Base-by-base conservation (phyloP, 2,797 vertebrate genomes). In the Danio jaintianensis region DNA sequence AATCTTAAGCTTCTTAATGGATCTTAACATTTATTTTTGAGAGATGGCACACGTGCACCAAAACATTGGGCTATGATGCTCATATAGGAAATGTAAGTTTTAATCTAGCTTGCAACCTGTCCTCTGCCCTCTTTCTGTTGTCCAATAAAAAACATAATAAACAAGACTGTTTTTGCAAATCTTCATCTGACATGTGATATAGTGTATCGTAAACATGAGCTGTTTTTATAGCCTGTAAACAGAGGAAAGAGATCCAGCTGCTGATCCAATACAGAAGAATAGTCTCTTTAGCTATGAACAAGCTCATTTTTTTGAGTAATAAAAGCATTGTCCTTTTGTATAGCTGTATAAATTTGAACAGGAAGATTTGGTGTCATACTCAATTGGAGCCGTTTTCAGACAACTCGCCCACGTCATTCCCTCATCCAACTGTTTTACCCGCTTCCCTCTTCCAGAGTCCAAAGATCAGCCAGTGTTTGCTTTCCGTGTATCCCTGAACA, bases 401-500 rank as follows among this genome's bases (percentile, higher is more conserved):
- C 58, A 56, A 79, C 45, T 1, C 58, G 69, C 70, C 83, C 73
- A 79, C 85, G 84, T 81, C 50, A 83, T 84, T 85, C 53, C 72
- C 62, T 88, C 87, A 89, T 89, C 87, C 79, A 61, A 83, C 86
- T 81, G 29, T 62, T 80, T 72, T 76, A 64, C 85, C 82, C 62
- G 75, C 66, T 38, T 78, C 59, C 68, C 29, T 74, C 22, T 45
- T 20, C 10, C 70, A 40, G 84, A 85, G 92, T 94, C 91, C 94
- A 94, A 94, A 94, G 93, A 89, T 92, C 92, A 53, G 78, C 85
- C 52, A 64, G 59, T 93, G 88, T 93, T 93, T 93, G 88, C 80
- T 89, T 45, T 78, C 36, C 0, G 64, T 15, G n/a, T 55, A 67
- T 52, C 29, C 52, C 61, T n/a, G 70, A 3, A 29, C 9, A 11